Evolutionary conservation across 2,888 invertebrate species (phyloP).

Genomic region (Epiblema foenella): DNA sequence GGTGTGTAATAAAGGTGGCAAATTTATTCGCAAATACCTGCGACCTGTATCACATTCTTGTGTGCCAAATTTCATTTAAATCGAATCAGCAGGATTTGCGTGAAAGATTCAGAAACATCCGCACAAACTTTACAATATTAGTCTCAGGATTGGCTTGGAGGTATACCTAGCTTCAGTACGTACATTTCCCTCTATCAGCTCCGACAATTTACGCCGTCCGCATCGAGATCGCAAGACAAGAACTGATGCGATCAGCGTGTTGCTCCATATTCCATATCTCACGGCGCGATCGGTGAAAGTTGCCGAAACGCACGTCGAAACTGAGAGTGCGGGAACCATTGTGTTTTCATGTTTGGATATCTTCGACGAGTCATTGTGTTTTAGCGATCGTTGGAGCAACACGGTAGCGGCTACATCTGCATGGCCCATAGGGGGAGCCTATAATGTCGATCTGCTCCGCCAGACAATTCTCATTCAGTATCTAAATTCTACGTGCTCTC

Average conservation of each 20-base stretch:
- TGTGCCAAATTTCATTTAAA: no score
- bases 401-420: neutral
- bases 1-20: no score
- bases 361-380: neutral
- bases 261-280: conserved; percentile 38
- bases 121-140: no score
- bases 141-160: no score
- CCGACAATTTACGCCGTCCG: neutral
- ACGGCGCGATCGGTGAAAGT: conserved; percentile 34
- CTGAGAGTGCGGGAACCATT: conserved; percentile 32
- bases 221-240: conserved; percentile 9
- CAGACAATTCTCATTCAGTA: neutral
- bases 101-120: no score
- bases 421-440: no score
- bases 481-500: neutral
- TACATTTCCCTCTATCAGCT: neutral
- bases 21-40: no score
- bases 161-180: no score
- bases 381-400: neutral
- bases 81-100: no score
- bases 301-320: conserved; percentile 32
- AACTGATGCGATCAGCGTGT: conserved; percentile 1
- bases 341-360: neutral
- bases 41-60: no score
- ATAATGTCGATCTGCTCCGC: no score